Percentiles rank a stretch among this genome's conserved stretches.
Evolutionary conservation across 2,113 vertebrate genomes (phyloP).

Genomic region (Myotis davidii): DNA sequence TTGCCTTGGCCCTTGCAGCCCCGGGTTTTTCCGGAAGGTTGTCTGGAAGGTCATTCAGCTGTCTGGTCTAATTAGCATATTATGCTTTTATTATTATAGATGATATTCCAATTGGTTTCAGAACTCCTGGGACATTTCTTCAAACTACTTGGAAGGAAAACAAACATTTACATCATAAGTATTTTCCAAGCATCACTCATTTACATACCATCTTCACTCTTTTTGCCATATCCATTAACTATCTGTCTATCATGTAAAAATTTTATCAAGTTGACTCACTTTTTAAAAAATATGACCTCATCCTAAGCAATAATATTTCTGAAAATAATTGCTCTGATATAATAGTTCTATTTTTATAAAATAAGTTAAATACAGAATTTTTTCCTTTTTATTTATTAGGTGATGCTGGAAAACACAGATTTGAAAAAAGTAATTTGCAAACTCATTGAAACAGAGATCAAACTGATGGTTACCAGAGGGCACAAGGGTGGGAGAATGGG

Average conservation of each 20-base stretch:
- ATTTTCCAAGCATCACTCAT: constrained; percentile 1
- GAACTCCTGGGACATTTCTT: constrained; percentile 9
- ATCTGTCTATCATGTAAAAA: neutral
- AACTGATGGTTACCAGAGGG: neutral
- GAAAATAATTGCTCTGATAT: constrained; percentile 2
- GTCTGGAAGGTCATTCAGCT: too few relatives aligned
- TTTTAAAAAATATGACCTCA: neutral
- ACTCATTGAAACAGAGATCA: neutral
- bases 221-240: neutral
- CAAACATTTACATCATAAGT: neutral
- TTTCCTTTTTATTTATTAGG: neutral
- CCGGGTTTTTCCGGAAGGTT: too few relatives aligned
- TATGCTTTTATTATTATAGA: too few relatives aligned
- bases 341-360: neutral
- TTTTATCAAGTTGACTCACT: neutral
- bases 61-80: too few relatives aligned
- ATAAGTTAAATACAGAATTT: neutral
- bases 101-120: neutral
- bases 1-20: too few relatives aligned
- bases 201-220: neutral
- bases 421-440: neutral
- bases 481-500: neutral
- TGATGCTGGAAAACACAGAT: neutral
- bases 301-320: constrained; percentile 22
- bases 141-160: constrained; percentile 21